A percentile compares a stretch with the other conserved stretches of the same genome.
phyloP scores from a whole-genome alignment of 2,113 vertebrate genomes.

The Brachyistius frenatus region DNA sequence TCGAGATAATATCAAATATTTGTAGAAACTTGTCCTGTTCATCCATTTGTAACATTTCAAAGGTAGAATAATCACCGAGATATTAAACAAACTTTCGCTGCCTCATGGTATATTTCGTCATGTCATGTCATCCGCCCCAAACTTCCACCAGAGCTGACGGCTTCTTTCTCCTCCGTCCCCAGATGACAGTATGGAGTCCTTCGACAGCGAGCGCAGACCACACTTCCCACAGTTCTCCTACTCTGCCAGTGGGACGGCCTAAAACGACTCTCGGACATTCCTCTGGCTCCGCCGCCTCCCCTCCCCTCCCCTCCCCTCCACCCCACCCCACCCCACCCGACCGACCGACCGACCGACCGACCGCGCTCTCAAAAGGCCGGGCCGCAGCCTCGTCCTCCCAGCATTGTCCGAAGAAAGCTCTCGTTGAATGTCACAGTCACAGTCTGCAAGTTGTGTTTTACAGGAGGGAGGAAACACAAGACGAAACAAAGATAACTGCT shows the following conservation, averaged over 20 bases:
- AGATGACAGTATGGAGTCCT: conserved; percentile 95
- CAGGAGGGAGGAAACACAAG: conserved; percentile 66
- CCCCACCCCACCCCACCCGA: conserved; percentile 81
- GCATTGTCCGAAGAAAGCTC: conserved; percentile 71
- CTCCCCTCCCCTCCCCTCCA: conserved; percentile 66
- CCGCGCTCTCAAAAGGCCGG: conserved; percentile 84
- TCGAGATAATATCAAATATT: not conserved
- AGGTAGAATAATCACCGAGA: not conserved
- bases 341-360: conserved; percentile 55
- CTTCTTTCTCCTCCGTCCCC: conserved; percentile 23
- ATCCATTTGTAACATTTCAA: not conserved
- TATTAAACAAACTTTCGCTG: not conserved
- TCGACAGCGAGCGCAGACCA: conserved; percentile 93
- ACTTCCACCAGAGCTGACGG: not conserved
- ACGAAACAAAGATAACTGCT: conserved; percentile 68
- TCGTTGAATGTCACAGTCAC: conserved; percentile 84
- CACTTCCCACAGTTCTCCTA: conserved; percentile 99
- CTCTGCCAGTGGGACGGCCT: conserved; percentile 95
- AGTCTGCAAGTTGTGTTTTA: conserved; percentile 59
- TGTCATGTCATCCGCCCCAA: not conserved
- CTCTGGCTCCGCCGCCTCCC: conserved; percentile 66
- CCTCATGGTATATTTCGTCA: not conserved
- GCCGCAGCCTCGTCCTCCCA: conserved; percentile 80
- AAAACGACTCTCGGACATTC: conserved; percentile 83
- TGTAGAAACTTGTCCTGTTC: not conserved